Conservation (phyloP, 2,113 vertebrate genomes). For the Antechinus flavipes region DNA sequence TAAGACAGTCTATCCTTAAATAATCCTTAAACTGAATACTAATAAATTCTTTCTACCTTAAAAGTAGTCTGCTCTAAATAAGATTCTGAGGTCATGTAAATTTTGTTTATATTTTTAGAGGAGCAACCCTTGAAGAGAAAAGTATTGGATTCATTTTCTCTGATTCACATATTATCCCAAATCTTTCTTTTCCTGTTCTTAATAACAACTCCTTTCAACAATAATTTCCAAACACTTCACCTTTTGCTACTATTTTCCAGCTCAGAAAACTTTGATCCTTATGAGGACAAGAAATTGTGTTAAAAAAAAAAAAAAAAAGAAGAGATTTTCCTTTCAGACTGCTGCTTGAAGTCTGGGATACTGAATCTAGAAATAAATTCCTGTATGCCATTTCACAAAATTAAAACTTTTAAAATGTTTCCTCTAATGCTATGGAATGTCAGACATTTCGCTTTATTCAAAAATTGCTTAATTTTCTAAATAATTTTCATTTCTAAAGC, state of each 20-base stretch:
- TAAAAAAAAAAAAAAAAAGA: not conserved
- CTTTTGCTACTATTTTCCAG: constrained; percentile 19
- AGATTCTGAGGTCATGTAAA: not conserved
- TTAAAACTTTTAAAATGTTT: constrained; percentile 10
- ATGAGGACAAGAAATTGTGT: not conserved
- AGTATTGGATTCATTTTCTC: not conserved
- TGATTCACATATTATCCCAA: not conserved
- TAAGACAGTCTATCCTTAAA: not conserved
- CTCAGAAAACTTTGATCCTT: not conserved
- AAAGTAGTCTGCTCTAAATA: not conserved
- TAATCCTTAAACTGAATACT: not conserved
- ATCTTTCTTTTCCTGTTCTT: not conserved
- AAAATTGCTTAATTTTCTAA: no score
- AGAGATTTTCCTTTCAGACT: not conserved
- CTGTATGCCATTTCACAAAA: not conserved
- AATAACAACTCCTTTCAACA: not conserved
- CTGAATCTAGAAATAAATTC: constrained; percentile 1
- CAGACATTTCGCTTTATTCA: constrained; percentile 45
- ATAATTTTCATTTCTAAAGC: constrained; percentile 24
- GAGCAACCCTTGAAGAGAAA: not conserved
- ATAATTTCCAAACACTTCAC: not conserved
- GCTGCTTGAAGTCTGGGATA: not conserved
- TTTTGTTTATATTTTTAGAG: not conserved
- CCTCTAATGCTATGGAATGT: constrained; percentile 39
- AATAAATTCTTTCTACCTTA: not conserved